Evolutionary conservation across 1,140 invertebrate species (phyloP).

Genomic region (Melipona quadrifasciata): DNA sequence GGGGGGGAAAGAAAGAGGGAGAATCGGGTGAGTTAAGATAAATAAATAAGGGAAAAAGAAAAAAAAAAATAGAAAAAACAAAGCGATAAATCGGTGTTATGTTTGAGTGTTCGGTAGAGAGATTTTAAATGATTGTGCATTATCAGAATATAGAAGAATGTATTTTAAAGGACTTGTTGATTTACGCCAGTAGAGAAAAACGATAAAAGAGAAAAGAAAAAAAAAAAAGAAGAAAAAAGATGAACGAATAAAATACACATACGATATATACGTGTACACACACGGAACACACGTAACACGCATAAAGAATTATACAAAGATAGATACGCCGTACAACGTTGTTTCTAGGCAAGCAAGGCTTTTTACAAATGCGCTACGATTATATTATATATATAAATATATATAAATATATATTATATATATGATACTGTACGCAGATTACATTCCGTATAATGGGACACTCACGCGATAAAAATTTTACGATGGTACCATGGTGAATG

Average conservation of each 20-base stretch:
- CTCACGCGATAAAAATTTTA: slow-evolving; percentile 40
- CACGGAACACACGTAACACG: slow-evolving; percentile 2
- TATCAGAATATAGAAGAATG: slow-evolving; percentile 77
- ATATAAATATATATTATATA: slow-evolving; percentile 49
- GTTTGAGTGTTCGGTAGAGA: slow-evolving; percentile 81
- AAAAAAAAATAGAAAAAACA: slow-evolving; percentile 48
- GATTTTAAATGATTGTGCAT: slow-evolving; percentile 73
- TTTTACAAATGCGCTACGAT: slow-evolving; percentile 75
- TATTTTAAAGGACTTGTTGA: slow-evolving; percentile 80
- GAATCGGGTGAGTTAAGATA: neutral
- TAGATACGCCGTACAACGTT: slow-evolving; percentile 60
- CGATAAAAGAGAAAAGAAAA: slow-evolving; percentile 9
- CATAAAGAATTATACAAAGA: slow-evolving; percentile 14
- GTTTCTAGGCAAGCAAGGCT: slow-evolving; percentile 77
- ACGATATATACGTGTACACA: slow-evolving; percentile 19
- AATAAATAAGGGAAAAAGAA: slow-evolving; percentile 38
- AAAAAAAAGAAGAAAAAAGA: neutral
- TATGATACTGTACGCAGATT: slow-evolving; percentile 60
- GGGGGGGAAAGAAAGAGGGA: slow-evolving; percentile 12
- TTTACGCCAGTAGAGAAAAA: slow-evolving; percentile 77
- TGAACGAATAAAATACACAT: slow-evolving; percentile 20
- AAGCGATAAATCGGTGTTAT: slow-evolving; percentile 78
- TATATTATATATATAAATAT: slow-evolving; percentile 33
- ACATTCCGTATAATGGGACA: slow-evolving; percentile 75
- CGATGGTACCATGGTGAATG: slow-evolving; percentile 13